Conservation (phyloP, 2,888 invertebrate genomes). For the Drosophila neonasuta region DNA sequence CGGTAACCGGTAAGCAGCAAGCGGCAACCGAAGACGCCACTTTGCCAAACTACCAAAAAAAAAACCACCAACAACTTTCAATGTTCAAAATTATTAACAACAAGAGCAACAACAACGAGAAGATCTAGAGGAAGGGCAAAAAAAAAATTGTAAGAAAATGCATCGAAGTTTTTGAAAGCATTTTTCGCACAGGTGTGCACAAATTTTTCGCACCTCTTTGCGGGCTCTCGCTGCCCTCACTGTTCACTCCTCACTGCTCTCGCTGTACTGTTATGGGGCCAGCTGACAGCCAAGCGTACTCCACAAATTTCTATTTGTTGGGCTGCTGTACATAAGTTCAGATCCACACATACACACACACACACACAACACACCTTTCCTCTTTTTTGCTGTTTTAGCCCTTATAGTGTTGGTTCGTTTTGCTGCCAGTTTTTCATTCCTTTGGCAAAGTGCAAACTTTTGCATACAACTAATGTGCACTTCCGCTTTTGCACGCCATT, state of each 20-base stretch:
- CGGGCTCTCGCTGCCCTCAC: constrained; percentile 25
- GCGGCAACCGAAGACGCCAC: constrained; percentile 39
- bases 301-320: constrained; percentile 70
- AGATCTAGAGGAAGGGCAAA: neutral
- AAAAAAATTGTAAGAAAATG: constrained; percentile 44
- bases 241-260: neutral
- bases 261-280: constrained; percentile 44
- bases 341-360: constrained; percentile 7
- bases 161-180: constrained; percentile 72
- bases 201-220: constrained; percentile 68
- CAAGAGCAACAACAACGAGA: constrained; percentile 19
- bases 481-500: constrained; percentile 73
- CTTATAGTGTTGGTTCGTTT: constrained; percentile 9
- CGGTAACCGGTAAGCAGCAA: neutral
- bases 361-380: neutral
- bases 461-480: constrained; percentile 77
- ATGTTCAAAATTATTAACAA: constrained; percentile 60
- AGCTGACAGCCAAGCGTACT: constrained; percentile 63
- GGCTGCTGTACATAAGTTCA: constrained; percentile 62
- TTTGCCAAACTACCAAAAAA: constrained; percentile 38
- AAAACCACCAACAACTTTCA: constrained; percentile 40
- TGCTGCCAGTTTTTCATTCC: constrained; percentile 41
- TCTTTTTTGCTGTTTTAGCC: neutral
- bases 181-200: constrained; percentile 72
- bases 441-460: constrained; percentile 62